Conservation (phyloP, 2,888 invertebrate genomes). For the Stomorhina lunata region DNA sequence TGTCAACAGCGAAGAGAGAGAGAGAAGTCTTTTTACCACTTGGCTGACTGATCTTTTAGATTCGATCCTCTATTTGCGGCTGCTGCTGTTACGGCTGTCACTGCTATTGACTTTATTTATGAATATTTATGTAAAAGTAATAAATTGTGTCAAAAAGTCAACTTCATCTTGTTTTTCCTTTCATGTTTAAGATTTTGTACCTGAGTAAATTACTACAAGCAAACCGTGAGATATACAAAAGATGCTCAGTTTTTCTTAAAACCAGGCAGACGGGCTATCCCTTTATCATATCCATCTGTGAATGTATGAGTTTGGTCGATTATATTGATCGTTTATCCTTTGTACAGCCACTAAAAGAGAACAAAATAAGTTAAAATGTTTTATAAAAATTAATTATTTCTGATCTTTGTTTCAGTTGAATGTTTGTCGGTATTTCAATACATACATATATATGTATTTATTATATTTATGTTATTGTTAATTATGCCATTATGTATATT, state of each 20-base stretch:
- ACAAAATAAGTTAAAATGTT: background rate
- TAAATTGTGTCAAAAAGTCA: slow-evolving; percentile 55
- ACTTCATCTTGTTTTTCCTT: background rate
- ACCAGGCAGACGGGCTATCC: background rate
- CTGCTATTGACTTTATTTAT: background rate
- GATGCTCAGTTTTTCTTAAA: background rate
- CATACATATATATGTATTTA: background rate
- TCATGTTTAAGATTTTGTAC: background rate
- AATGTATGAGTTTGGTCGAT: background rate
- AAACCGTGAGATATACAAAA: slow-evolving; percentile 23
- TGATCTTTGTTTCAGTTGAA: slow-evolving; percentile 10
- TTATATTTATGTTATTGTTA: slow-evolving; percentile 1
- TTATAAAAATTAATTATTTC: slow-evolving; percentile 24
- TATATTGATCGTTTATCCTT: background rate
- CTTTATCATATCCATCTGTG: background rate
- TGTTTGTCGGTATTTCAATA: background rate
- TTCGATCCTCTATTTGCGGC: background rate
- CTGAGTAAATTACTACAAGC: background rate
- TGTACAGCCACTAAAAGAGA: background rate
- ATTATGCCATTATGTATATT: slow-evolving; percentile 10
- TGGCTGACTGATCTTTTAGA: slow-evolving; percentile 13
- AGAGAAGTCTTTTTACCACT: background rate
- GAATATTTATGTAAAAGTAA: slow-evolving; percentile 34
- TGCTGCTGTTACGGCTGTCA: slow-evolving; percentile 3
- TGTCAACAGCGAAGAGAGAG: background rate